These are phyloP conservation scores for Petrolisthes cinctipes DNA, from an alignment of 2,888 invertebrate genomes.

Conservation along the genomic window DNA sequence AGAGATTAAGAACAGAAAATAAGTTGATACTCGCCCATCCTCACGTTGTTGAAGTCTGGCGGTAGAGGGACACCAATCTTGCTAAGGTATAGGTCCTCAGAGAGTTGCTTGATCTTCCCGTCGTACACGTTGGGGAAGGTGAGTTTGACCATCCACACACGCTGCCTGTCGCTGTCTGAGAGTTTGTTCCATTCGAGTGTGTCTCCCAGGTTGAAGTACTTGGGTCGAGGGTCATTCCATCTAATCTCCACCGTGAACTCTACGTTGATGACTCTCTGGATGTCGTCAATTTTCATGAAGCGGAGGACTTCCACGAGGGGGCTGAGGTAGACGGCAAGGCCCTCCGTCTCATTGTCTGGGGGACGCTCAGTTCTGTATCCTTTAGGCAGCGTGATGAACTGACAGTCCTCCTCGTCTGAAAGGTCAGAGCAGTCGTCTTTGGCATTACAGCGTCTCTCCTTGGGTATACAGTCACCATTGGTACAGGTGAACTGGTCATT, in stretches of 20 bases:
- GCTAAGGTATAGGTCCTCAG: constrained; percentile 31
- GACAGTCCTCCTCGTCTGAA: constrained; percentile 55
- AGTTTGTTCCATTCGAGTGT: constrained; percentile 56
- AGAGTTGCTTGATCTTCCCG: constrained; percentile 43
- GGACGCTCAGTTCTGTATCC: constrained; percentile 48
- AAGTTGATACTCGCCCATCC: constrained; percentile 38
- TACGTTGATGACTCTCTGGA: constrained; percentile 39
- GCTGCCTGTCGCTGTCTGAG: constrained; percentile 13
- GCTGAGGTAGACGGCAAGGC: constrained; percentile 19
- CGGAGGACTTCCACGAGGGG: constrained; percentile 44
- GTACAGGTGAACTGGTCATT: constrained; percentile 52
- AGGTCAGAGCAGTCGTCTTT: constrained; percentile 58
- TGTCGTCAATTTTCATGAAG: constrained; percentile 55
- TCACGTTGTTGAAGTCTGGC: constrained; percentile 53
- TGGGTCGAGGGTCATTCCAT: constrained; percentile 51
- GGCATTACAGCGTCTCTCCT: constrained; percentile 43
- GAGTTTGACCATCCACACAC: constrained; percentile 38
- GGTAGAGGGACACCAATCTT: constrained; percentile 40
- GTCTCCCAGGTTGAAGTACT: constrained; percentile 48
- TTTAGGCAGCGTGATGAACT: constrained; percentile 43
- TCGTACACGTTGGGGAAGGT: constrained; percentile 54
- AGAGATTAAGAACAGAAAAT: too few relatives aligned
- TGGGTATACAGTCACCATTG: constrained; percentile 53
- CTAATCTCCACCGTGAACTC: constrained; percentile 39
- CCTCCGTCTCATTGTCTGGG: constrained; percentile 47